Percentiles rank a stretch among this genome's conserved stretches.
These are phyloP conservation scores for Malacoraja senta DNA, from an alignment of 2,797 vertebrate species.

Conservation along the genomic window DNA sequence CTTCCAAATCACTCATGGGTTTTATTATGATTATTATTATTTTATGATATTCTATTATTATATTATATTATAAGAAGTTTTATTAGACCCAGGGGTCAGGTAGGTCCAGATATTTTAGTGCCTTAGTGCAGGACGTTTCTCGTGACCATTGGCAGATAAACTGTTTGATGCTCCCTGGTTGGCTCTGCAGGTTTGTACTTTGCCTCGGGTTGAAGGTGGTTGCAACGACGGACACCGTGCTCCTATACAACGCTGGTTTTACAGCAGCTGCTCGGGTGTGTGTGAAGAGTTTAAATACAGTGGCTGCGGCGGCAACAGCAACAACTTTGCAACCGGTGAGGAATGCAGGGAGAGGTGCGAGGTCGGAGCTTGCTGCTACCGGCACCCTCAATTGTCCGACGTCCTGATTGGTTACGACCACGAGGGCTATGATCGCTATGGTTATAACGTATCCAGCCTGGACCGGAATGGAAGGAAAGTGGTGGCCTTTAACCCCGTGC, in stretches of 20 bases:
- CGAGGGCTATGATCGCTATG: conserved; percentile 41
- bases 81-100: no score
- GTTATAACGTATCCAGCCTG: conserved; percentile 41
- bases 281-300: conserved; percentile 49
- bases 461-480: conserved; percentile 17
- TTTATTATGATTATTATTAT: no score
- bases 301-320: conserved; percentile 48
- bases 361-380: conserved; percentile 51
- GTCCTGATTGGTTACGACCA: conserved; percentile 31
- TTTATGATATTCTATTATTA: no score
- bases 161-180: background rate
- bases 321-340: conserved; percentile 48
- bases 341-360: conserved; percentile 48
- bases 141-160: background rate
- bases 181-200: conserved; percentile 47
- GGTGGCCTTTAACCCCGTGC: conserved; percentile 35
- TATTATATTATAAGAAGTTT: no score
- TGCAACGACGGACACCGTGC: conserved; percentile 41
- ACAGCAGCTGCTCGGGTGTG: conserved; percentile 45
- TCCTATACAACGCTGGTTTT: conserved; percentile 47
- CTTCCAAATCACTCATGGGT: no score
- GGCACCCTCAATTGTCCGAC: conserved; percentile 40
- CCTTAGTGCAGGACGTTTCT: background rate
- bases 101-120: background rate
- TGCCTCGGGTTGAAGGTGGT: conserved; percentile 45